phyloP scores from a whole-genome alignment of 2,797 vertebrate species.

The Carcharodon carcharias region DNA sequence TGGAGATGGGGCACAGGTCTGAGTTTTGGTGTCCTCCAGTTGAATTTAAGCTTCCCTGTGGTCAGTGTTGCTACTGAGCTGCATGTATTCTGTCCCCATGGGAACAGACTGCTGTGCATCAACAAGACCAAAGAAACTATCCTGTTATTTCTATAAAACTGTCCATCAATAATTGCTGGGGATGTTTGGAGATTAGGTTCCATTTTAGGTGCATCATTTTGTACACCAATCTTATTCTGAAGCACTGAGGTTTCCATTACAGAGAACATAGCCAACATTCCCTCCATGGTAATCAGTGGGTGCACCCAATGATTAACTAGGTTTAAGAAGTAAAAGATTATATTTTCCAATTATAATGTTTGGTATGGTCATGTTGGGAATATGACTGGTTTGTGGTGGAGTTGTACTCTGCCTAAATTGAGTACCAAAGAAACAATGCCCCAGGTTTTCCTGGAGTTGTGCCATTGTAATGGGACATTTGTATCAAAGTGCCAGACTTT shows the following conservation, averaged over 20 bases:
- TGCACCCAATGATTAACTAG: background rate
- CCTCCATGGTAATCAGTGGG: background rate
- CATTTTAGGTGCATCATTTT: background rate
- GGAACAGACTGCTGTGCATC: background rate
- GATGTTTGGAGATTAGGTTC: background rate
- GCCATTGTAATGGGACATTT: background rate
- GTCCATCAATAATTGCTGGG: background rate
- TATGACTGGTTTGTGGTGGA: background rate
- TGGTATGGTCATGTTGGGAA: background rate
- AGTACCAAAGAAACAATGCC: background rate
- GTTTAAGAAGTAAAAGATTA: background rate
- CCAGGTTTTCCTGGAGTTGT: background rate
- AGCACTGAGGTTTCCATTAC: background rate
- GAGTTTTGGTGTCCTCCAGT: background rate
- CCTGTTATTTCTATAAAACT: background rate
- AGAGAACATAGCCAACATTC: background rate
- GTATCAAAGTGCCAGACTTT: background rate
- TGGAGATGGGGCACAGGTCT: no score
- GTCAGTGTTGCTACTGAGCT: background rate
- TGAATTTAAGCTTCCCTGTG: background rate
- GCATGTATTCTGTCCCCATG: background rate
- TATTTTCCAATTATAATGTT: background rate
- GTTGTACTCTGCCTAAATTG: background rate
- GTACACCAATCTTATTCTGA: background rate
- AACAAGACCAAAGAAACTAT: background rate